A percentile compares a stretch with the other conserved stretches of the same genome.
These are phyloP conservation scores for Trissolcus basalis DNA, from an alignment of 1,140 invertebrate genomes.

Conservation along the genomic window DNA sequence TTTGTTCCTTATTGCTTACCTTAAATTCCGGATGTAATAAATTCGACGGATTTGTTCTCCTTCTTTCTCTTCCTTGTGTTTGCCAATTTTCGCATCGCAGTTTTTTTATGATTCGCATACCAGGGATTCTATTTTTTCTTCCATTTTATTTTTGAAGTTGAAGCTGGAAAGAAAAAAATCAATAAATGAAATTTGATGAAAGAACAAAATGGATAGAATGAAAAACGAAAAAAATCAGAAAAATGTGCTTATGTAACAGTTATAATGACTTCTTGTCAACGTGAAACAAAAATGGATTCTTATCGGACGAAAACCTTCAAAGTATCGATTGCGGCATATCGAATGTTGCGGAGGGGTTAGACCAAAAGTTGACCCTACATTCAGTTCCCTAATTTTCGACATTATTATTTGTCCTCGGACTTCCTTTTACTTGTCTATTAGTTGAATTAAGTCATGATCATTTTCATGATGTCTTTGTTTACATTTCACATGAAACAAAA, in stretches of 20 bases:
- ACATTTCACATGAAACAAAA: no score
- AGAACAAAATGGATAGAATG: conserved; percentile 14
- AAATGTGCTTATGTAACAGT: conserved; percentile 44
- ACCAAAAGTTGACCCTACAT: conserved; percentile 29
- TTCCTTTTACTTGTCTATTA: background rate
- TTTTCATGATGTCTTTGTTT: no score
- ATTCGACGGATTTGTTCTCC: conserved; percentile 29
- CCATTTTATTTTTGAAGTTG: conserved; percentile 12
- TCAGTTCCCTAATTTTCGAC: conserved; percentile 23
- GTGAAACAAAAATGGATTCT: conserved; percentile 19
- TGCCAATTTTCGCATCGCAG: no score
- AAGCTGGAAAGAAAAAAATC: background rate
- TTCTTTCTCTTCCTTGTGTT: no score
- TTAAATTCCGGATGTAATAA: conserved; percentile 37
- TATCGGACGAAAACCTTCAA: conserved; percentile 29
- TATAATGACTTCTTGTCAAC: conserved; percentile 10
- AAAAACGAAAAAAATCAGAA: conserved; percentile 30
- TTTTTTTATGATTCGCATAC: no score
- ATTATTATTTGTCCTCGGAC: conserved; percentile 32
- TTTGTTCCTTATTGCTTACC: background rate
- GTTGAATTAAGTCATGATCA: no score
- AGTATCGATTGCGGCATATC: conserved; percentile 31
- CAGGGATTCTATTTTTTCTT: no score
- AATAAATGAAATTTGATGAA: conserved; percentile 14
- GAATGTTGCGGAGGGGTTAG: conserved; percentile 15